Percentiles rank a stretch among this genome's conserved stretches.
phyloP scores from a whole-genome alignment of 2,113 vertebrate genomes.

The Grantiella picta region DNA sequence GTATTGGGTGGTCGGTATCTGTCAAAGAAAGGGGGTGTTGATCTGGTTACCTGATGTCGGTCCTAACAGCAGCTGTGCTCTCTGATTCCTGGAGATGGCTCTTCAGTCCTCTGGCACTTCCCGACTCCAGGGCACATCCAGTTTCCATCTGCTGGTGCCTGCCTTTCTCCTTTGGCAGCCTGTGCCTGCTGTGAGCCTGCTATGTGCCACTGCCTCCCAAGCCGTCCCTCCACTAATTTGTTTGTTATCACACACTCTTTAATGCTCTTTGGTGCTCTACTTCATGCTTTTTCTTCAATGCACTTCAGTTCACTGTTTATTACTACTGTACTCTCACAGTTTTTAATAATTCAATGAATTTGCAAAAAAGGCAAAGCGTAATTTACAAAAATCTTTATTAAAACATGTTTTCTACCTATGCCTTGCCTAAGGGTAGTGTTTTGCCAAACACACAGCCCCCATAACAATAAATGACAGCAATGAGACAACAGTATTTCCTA shows the following conservation, averaged over 20 bases:
- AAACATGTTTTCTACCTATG: background rate
- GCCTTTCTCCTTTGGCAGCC: background rate
- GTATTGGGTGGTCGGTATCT: background rate
- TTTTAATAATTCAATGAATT: background rate
- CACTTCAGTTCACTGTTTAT: background rate
- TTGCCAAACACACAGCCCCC: background rate
- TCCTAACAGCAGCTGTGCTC: background rate
- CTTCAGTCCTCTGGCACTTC: background rate
- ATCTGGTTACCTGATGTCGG: fast-evolving
- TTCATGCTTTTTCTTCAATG: background rate
- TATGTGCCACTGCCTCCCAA: background rate
- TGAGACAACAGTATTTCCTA: background rate
- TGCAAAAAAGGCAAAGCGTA: background rate
- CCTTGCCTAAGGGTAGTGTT: background rate
- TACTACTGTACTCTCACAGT: background rate
- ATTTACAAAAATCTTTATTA: background rate
- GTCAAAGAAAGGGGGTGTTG: background rate
- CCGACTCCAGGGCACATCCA: background rate
- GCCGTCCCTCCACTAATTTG: background rate
- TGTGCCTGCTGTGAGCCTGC: background rate
- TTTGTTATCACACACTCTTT: background rate
- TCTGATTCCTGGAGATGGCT: background rate
- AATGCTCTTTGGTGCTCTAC: background rate
- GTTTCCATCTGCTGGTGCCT: background rate
- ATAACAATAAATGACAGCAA: background rate